phyloP scores from a whole-genome alignment of 2,888 invertebrate genomes.

The Dusona sp. region DNA sequence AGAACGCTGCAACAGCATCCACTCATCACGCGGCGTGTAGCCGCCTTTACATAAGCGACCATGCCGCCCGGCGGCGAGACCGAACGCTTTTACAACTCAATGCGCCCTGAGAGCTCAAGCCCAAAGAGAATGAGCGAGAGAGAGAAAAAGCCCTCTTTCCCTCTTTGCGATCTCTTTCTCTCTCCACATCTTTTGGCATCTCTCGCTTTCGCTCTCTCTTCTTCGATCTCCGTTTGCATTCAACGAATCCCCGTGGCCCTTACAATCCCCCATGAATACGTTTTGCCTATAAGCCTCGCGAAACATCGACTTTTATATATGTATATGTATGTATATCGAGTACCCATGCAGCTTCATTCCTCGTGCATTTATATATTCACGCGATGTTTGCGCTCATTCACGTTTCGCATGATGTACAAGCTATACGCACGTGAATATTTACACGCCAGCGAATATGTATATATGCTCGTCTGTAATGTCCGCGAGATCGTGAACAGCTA shows the following conservation, averaged over 20 bases:
- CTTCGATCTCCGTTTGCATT: slow-evolving; percentile 60
- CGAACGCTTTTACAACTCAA: slow-evolving; percentile 85
- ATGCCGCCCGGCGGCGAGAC: slow-evolving; percentile 83
- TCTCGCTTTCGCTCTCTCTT: slow-evolving; percentile 28
- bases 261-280: slow-evolving; percentile 66
- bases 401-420: slow-evolving; percentile 73
- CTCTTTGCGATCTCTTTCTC: slow-evolving; percentile 42
- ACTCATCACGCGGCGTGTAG: slow-evolving; percentile 85
- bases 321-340: slow-evolving; percentile 64
- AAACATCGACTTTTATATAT: slow-evolving; percentile 53
- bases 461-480: slow-evolving; percentile 37
- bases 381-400: slow-evolving; percentile 76
- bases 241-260: slow-evolving; percentile 63
- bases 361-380: slow-evolving; percentile 79
- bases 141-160: slow-evolving; percentile 45
- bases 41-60: slow-evolving; percentile 84
- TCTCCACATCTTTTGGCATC: slow-evolving; percentile 23
- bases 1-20: slow-evolving; percentile 83
- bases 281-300: slow-evolving; percentile 34
- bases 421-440: slow-evolving; percentile 57
- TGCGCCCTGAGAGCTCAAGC: slow-evolving; percentile 77
- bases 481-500: slow-evolving; percentile 63
- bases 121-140: slow-evolving; percentile 52
- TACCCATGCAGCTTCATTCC: slow-evolving; percentile 74
- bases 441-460: slow-evolving; percentile 37